A percentile compares a stretch with the other conserved stretches of the same genome.
Evolutionary conservation across 2,113 vertebrate species (phyloP).

Genomic region (Galemys pyrenaicus): DNA sequence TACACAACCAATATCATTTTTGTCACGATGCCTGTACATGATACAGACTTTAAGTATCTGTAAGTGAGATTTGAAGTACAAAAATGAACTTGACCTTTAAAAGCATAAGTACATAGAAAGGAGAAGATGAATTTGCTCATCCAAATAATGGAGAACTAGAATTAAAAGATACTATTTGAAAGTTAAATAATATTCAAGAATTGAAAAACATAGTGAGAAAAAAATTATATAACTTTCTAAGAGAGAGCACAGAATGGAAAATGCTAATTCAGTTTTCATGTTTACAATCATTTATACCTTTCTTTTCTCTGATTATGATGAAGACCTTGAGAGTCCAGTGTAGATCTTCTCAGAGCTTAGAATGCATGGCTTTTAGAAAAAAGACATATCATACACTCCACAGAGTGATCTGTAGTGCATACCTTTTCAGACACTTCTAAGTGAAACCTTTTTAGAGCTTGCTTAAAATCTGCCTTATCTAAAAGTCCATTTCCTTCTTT

Average conservation of each 20-base stretch:
- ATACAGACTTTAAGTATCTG: background rate
- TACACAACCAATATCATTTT: background rate
- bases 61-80: background rate
- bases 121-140: background rate
- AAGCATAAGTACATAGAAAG: background rate
- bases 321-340: background rate
- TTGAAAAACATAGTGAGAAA: background rate
- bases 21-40: background rate
- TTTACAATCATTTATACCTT: background rate
- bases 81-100: conserved; percentile 5
- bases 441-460: conserved; percentile 83
- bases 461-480: conserved; percentile 80
- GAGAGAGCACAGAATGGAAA: background rate
- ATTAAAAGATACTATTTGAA: background rate
- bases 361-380: background rate
- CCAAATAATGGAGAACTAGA: background rate
- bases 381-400: background rate
- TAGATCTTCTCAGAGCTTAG: background rate
- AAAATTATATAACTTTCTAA: conserved; percentile 11
- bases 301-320: background rate
- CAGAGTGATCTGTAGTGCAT: conserved; percentile 54
- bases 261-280: background rate
- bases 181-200: conserved; percentile 9
- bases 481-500: conserved; percentile 80
- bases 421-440: conserved; percentile 85